phyloP scores from a whole-genome alignment of 1,140 invertebrate species.

The Penaeus japonicus region DNA sequence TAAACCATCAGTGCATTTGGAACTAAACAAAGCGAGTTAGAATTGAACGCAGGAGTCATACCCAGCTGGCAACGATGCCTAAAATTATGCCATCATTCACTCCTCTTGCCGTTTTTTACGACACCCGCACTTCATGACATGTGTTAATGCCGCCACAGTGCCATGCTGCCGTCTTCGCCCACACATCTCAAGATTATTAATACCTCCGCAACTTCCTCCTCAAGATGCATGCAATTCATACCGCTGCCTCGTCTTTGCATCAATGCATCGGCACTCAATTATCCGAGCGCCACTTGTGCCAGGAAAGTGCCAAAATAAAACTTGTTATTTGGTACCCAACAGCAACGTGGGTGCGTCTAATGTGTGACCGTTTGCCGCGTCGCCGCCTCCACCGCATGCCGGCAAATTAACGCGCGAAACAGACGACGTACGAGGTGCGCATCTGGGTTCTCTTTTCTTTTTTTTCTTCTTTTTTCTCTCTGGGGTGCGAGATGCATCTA shows the following conservation, averaged over 20 bases:
- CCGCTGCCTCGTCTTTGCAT: background rate
- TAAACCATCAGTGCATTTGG: no score
- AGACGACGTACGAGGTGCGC: constrained; percentile 25
- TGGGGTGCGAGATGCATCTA: constrained; percentile 16
- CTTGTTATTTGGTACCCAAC: no score
- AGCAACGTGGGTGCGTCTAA: no score
- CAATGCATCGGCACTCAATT: background rate
- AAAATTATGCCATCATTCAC: constrained; percentile 49
- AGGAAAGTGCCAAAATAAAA: no score
- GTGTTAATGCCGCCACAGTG: constrained; percentile 24
- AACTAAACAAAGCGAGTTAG: constrained; percentile 14
- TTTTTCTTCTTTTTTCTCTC: background rate
- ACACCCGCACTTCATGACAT: constrained; percentile 37
- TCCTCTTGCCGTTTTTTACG: constrained; percentile 30
- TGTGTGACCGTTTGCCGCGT: background rate
- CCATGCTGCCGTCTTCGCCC: background rate
- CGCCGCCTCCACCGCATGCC: constrained; percentile 45
- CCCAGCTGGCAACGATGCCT: constrained; percentile 47
- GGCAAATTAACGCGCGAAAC: constrained; percentile 55
- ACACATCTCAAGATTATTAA: background rate
- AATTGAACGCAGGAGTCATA: constrained; percentile 16
- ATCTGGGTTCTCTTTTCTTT: constrained; percentile 7
- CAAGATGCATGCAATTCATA: background rate
- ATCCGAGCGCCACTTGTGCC: background rate
- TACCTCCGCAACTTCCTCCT: no score